Percentiles rank a stretch among this genome's conserved stretches.
These are phyloP conservation scores for Dusona sp. DNA, from an alignment of 2,888 invertebrate species.

Conservation along the genomic window DNA sequence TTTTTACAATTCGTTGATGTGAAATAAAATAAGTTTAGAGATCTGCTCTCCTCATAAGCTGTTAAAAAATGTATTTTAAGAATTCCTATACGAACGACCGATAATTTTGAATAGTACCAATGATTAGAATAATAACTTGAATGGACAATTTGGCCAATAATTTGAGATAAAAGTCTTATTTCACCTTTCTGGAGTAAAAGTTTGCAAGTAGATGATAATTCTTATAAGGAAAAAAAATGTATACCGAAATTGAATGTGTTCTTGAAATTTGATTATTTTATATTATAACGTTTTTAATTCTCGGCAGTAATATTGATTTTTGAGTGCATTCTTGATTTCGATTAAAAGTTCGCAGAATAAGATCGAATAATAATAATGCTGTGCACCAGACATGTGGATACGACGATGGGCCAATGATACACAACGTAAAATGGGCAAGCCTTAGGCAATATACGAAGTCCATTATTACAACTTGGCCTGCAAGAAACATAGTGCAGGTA, in stretches of 20 bases:
- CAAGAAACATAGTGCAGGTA: slow-evolving; percentile 23
- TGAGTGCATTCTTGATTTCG: slow-evolving; percentile 68
- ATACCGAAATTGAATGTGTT: background rate
- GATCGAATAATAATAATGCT: slow-evolving; percentile 30
- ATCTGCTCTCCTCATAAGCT: background rate
- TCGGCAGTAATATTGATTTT: background rate
- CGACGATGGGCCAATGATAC: slow-evolving; percentile 78
- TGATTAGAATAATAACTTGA: no score
- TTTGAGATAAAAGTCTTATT: background rate
- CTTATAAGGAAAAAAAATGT: background rate
- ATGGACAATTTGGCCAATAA: no score
- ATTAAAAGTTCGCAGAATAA: slow-evolving; percentile 71
- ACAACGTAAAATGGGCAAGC: slow-evolving; percentile 78
- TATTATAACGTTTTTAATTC: slow-evolving; percentile 37
- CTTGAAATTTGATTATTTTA: slow-evolving; percentile 42
- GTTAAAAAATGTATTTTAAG: background rate
- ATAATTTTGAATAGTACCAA: background rate
- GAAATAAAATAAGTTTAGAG: background rate
- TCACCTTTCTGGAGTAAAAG: background rate
- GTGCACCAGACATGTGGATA: slow-evolving; percentile 54
- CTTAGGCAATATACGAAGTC: slow-evolving; percentile 78
- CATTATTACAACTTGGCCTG: slow-evolving; percentile 78
- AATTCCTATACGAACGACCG: background rate
- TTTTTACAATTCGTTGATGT: background rate
- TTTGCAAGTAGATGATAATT: background rate